A percentile compares a stretch with the other conserved stretches of the same genome.
Conservation (phyloP, 2,113 vertebrate genomes). For the Pteruthius melanotis region DNA sequence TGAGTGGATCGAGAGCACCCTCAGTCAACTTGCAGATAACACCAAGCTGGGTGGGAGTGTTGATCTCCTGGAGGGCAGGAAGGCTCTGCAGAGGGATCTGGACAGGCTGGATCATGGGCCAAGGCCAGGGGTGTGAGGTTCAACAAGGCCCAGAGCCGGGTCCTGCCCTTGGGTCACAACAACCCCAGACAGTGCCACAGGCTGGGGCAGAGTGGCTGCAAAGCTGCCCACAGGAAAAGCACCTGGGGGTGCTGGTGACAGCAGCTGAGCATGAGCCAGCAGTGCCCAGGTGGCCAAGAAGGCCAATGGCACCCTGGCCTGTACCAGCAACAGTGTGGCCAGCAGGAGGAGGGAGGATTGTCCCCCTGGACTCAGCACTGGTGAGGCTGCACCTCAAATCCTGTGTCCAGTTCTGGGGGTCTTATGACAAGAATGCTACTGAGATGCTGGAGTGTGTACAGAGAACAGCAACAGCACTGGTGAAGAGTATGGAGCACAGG, state of each 20-base stretch:
- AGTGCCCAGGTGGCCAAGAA: background rate
- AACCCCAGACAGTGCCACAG: background rate
- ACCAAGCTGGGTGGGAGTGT: background rate
- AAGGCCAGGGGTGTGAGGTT: background rate
- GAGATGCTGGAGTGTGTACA: background rate
- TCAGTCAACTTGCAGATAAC: accelerated
- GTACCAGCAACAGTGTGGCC: background rate
- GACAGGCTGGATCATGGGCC: background rate
- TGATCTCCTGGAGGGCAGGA: background rate
- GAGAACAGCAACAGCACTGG: background rate
- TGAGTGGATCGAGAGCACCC: accelerated
- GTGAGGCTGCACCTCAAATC: accelerated
- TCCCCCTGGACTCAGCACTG: accelerated
- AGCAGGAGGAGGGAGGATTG: background rate
- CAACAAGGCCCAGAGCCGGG: background rate
- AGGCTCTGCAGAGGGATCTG: background rate
- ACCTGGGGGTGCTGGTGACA: background rate
- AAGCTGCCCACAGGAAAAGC: background rate
- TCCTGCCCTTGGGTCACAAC: background rate
- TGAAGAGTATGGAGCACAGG: background rate
- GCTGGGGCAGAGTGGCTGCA: background rate
- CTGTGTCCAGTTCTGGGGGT: background rate
- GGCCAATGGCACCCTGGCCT: background rate
- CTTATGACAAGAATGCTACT: too few relatives aligned
- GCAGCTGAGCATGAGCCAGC: background rate